Conservation (phyloP, 2,113 vertebrate genomes). For the Silurus meridionalis region DNA sequence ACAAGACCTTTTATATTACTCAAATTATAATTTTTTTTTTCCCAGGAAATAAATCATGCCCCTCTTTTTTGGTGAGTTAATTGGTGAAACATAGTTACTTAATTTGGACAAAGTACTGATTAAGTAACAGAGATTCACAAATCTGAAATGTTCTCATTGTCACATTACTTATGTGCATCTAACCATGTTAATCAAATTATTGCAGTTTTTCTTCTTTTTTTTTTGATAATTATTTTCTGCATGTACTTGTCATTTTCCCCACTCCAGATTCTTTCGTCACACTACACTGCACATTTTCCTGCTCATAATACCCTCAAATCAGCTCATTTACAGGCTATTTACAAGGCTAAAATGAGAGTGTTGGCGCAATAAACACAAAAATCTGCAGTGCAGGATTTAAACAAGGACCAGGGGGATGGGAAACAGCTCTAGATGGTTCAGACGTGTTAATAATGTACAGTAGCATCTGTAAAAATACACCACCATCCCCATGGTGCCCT, state of each 20-base stretch:
- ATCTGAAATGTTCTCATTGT: background rate
- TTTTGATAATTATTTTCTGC: conserved; percentile 12
- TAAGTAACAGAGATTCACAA: background rate
- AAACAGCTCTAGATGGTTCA: background rate
- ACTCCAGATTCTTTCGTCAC: conserved; percentile 3
- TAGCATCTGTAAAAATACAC: conserved; percentile 13
- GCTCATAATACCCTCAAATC: background rate
- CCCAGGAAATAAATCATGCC: background rate
- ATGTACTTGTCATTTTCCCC: background rate
- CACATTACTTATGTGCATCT: background rate
- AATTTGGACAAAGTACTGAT: background rate
- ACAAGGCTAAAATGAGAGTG: background rate
- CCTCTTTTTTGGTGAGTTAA: background rate
- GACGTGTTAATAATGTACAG: conserved; percentile 12
- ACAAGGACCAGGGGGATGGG: background rate
- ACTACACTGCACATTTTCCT: background rate
- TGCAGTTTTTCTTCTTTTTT: background rate
- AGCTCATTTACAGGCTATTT: background rate
- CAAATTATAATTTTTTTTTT: background rate
- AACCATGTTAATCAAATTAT: conserved; percentile 9
- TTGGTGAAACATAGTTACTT: background rate
- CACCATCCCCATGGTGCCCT: background rate
- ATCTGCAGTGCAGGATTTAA: background rate
- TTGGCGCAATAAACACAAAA: background rate
- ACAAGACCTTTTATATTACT: background rate